Evolutionary conservation across 2,888 invertebrate species (phyloP), one percentile per base, ranked within the genome.

Genomic region (Dynastes hyllus): DNA sequence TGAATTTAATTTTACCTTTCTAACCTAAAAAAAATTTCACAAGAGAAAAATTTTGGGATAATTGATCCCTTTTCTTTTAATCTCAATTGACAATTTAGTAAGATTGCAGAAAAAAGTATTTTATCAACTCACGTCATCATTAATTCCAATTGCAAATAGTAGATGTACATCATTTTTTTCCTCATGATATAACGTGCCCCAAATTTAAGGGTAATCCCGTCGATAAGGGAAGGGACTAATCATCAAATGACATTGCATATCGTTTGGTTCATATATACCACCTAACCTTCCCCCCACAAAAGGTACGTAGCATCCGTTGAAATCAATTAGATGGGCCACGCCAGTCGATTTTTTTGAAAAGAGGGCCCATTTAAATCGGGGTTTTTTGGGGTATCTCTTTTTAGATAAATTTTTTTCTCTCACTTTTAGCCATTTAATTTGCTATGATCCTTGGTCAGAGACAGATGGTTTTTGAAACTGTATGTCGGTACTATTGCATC

Each of bases 141-240:
- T 61, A 40, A 70, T n/a, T 1, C 92, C 91, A n/a, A 94, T 93
- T 0, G 95, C 95, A 88, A 96, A 96, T 84, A 97, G 95, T 51
- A 97, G 91, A 87, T 93, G 94, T 58, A 96, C 92, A 82, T 94
- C 93, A 77, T 94, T 91, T 83, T 91, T 83, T 94, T 91, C 58
- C 89, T 91, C 0, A 94, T 93, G 53, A 91, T 88, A 84, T 90
- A 90, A 82, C n/a, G n/a, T 92, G 91, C 51, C 94, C 92, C n/a
- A n/a, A 61, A 96, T 91, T 0, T 96, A 95, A 0, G 96, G 96
- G 87, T 96, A 97, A 88, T 97, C 96, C 89, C 92, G 92, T 89
- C 86, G 9, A 91, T 86, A 32, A 90, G 89, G 80, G 90, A 5
- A 91, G 91, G 86, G 95, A 94, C 76, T n/a, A n/a, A n/a, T n/a